Conservation (phyloP, 2,888 invertebrate genomes). For the Xestia xanthographa region DNA sequence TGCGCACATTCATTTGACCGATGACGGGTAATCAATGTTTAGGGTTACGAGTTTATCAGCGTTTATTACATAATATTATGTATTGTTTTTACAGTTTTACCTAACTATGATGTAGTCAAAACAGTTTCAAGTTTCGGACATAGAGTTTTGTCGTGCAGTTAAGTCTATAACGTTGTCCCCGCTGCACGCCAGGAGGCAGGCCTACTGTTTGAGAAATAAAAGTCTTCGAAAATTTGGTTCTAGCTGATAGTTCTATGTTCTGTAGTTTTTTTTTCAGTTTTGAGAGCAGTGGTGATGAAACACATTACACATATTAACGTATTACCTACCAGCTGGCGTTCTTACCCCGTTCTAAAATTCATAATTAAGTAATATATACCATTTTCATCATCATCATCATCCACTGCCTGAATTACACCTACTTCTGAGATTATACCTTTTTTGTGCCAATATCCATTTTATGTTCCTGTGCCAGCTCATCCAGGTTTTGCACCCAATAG, state of each 20-base stretch:
- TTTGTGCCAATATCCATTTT: neutral
- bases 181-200: neutral
- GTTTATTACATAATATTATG: neutral
- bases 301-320: neutral
- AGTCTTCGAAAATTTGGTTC: neutral
- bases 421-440: neutral
- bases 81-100: neutral
- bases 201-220: neutral
- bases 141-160: neutral
- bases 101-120: neutral
- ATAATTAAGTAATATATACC: neutral
- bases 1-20: constrained; percentile 7
- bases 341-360: neutral
- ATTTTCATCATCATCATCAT: neutral
- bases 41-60: constrained; percentile 18
- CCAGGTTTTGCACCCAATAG: neutral
- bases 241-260: neutral
- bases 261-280: too few relatives aligned
- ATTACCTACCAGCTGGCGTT: too few relatives aligned
- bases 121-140: neutral
- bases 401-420: neutral
- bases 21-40: constrained; percentile 14
- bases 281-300: too few relatives aligned
- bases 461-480: neutral
- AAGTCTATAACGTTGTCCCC: neutral